These are phyloP conservation scores for Oscarella lobularis DNA, from an alignment of 37 sponge, comb jelly and placozoan genomes.

Conservation along the genomic window DNA sequence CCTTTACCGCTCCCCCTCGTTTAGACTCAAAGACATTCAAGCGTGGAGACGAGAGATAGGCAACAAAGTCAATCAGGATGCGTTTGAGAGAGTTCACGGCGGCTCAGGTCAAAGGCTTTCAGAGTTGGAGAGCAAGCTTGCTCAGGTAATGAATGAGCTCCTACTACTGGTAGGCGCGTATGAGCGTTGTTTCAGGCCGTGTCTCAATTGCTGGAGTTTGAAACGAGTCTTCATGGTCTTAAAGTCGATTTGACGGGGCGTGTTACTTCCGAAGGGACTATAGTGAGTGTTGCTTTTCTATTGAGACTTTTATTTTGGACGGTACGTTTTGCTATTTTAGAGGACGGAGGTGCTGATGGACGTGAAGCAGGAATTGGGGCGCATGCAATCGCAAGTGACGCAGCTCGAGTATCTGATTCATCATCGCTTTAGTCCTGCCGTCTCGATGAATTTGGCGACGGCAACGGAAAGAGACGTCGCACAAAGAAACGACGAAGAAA, in stretches of 20 bases:
- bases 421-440: too few relatives aligned
- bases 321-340: too few relatives aligned
- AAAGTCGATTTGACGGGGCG: not conserved
- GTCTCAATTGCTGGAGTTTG: not conserved
- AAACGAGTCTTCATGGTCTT: not conserved
- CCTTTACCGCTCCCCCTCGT: too few relatives aligned
- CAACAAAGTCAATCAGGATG: not conserved
- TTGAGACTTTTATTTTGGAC: too few relatives aligned
- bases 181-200: not conserved
- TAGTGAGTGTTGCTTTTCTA: too few relatives aligned
- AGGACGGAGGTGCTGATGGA: too few relatives aligned
- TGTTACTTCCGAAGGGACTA: not conserved
- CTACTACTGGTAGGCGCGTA: too few relatives aligned
- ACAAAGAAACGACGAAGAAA: not conserved
- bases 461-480: too few relatives aligned
- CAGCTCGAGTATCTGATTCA: too few relatives aligned
- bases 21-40: not conserved
- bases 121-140: not conserved
- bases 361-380: too few relatives aligned
- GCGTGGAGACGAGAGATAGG: not conserved
- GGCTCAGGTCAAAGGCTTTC: not conserved
- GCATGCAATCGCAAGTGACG: too few relatives aligned
- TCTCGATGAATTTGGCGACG: too few relatives aligned
- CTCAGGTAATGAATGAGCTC: not conserved
- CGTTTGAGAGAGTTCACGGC: not conserved